Base-by-base conservation (phyloP, 2,797 vertebrate species). In the Bradypus variegatus region DNA sequence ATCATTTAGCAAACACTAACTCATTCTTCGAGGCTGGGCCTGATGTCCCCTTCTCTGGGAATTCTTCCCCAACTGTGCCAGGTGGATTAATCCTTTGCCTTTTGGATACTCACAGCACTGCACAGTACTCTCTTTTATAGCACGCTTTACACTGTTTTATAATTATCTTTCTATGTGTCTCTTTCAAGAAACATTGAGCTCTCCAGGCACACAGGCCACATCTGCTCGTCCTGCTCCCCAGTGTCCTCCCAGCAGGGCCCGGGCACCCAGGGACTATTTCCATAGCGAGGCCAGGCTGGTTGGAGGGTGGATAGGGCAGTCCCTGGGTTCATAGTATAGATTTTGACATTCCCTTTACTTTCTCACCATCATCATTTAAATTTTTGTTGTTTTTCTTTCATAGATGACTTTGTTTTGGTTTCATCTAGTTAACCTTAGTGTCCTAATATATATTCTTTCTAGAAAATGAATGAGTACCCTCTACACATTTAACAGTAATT, bases 301-400 rank as follows among this genome's bases (percentile, higher is more conserved):
- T 13, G 38, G n/a, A 55, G 8, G 27, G n/a, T 3, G 3, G 12
- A 21, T 3, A 4, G 19, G 25, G 18, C 25, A 7, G 18, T 45
- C 60, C 36, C 41, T 1, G 4, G 8, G 2, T 2, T 8, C 4
- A n/a, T 55, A 58, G n/a, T 5, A 23, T 65, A 41, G 10, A 6
- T 12, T 1, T 18, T 58, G 29, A 11, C 8, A 7, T 45, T 45
- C 41, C 41, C 41, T 45, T 45, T 45, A 13, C 53, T 75, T 41
- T 67, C 36, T 67, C 25, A 38, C 16, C 12, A 33, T 53, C 21
- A 55, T 13, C 18, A 29, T 12, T 86, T 60, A 41, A 45, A 55
- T 33, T 13, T 19, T 11, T 48, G 4, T 23, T 88, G 29, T 77
- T 50, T 53, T 38, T 69, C 70, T 50, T 69, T 76, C 38, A 33